Percentiles rank a stretch among this genome's conserved stretches.
Evolutionary conservation across 2,888 invertebrate genomes (phyloP).

Genomic region (Gastracanthus pulcherrimus): DNA sequence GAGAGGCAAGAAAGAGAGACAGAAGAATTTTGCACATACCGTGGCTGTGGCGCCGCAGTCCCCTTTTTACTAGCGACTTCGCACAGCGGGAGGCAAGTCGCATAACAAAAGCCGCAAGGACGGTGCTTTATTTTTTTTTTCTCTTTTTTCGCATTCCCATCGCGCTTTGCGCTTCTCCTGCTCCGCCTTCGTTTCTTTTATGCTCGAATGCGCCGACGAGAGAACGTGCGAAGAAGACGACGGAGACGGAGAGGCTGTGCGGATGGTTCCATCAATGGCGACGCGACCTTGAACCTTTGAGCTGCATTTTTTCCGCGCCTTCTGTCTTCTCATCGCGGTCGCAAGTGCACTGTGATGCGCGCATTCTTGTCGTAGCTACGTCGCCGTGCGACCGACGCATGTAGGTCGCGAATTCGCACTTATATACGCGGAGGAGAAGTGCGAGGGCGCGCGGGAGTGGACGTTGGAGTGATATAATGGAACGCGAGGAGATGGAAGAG

Average conservation of each 20-base stretch:
- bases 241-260: not conserved
- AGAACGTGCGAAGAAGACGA: not conserved
- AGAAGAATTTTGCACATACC: not conserved
- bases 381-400: constrained; percentile 7
- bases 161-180: not conserved
- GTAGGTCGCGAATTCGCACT: constrained; percentile 41
- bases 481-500: not conserved
- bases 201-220: too few relatives aligned
- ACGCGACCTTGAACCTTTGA: constrained; percentile 45
- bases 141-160: constrained; percentile 14
- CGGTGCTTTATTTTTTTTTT: constrained; percentile 10
- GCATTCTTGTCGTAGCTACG: not conserved
- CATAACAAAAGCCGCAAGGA: constrained; percentile 33
- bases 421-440: not conserved
- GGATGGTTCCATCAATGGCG: constrained; percentile 40
- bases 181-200: too few relatives aligned
- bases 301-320: constrained; percentile 17
- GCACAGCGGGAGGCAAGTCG: too few relatives aligned
- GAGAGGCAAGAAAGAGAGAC: not conserved
- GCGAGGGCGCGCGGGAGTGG: not conserved
- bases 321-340: not conserved
- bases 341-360: too few relatives aligned
- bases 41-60: not conserved
- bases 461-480: constrained; percentile 19
- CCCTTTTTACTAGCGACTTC: too few relatives aligned